phyloP scores from a whole-genome alignment of 2,797 vertebrate genomes.

The Manis javanica region DNA sequence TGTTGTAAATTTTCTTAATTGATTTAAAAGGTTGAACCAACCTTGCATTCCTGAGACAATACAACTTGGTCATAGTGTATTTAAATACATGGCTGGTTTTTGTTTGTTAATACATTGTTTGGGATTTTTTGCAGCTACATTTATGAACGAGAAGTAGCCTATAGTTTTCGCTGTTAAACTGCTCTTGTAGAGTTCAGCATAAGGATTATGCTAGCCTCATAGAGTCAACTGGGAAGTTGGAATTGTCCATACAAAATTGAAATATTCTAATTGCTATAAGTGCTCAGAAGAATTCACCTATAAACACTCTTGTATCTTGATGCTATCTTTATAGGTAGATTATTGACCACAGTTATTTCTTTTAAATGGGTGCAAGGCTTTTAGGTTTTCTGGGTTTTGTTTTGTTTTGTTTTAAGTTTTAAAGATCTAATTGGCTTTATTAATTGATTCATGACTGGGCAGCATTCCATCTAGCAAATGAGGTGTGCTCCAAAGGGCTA shows the following conservation, averaged over 20 bases:
- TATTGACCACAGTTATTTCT: not conserved
- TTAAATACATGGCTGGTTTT: not conserved
- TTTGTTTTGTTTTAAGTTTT: not conserved
- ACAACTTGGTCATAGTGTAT: not conserved
- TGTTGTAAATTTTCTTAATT: not conserved
- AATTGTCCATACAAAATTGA: not conserved
- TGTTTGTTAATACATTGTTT: not conserved
- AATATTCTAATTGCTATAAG: not conserved
- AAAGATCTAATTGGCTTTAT: too few relatives aligned
- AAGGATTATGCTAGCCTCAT: not conserved
- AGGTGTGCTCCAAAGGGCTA: too few relatives aligned
- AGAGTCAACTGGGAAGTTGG: not conserved
- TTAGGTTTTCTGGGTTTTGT: not conserved
- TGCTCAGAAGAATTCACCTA: not conserved
- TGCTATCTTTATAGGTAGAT: not conserved
- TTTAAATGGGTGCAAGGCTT: not conserved
- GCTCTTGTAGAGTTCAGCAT: not conserved
- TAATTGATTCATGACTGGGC: too few relatives aligned
- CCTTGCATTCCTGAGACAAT: not conserved
- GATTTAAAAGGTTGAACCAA: not conserved
- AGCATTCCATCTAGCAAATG: too few relatives aligned
- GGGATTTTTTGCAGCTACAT: not conserved
- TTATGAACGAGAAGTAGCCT: not conserved
- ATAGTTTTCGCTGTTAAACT: not conserved
- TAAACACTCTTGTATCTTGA: not conserved